Evolutionary conservation across 2,888 invertebrate species (phyloP).

Genomic region (Coenonympha arcania): DNA sequence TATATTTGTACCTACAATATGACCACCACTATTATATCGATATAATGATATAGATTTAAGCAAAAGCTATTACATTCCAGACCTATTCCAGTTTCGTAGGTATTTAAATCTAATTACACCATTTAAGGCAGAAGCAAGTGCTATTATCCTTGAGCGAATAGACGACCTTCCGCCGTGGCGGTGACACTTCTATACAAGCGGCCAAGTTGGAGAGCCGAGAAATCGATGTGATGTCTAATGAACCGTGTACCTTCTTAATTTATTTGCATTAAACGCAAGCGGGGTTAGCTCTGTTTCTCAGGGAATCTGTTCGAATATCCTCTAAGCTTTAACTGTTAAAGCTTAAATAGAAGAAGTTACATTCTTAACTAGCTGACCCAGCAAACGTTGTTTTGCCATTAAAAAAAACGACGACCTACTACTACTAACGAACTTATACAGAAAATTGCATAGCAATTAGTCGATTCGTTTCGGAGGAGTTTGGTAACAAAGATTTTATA

Average conservation of each 20-base stretch:
- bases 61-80: background rate
- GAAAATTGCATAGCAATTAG: too few relatives aligned
- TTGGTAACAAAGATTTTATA: too few relatives aligned
- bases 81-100: background rate
- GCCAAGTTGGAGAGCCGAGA: background rate
- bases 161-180: background rate
- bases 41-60: background rate
- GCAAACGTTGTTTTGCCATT: too few relatives aligned
- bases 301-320: background rate
- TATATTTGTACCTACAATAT: too few relatives aligned
- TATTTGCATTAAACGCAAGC: background rate
- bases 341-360: too few relatives aligned
- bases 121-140: background rate
- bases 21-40: too few relatives aligned
- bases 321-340: too few relatives aligned
- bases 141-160: background rate
- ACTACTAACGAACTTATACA: too few relatives aligned
- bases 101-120: background rate
- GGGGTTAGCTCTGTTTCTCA: background rate
- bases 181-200: background rate
- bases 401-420: too few relatives aligned
- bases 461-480: too few relatives aligned
- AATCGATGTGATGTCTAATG: slow-evolving; percentile 1
- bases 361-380: too few relatives aligned
- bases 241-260: background rate